Conservation (phyloP, 2,888 invertebrate species). For the Chaetogeoica ovagalla region DNA sequence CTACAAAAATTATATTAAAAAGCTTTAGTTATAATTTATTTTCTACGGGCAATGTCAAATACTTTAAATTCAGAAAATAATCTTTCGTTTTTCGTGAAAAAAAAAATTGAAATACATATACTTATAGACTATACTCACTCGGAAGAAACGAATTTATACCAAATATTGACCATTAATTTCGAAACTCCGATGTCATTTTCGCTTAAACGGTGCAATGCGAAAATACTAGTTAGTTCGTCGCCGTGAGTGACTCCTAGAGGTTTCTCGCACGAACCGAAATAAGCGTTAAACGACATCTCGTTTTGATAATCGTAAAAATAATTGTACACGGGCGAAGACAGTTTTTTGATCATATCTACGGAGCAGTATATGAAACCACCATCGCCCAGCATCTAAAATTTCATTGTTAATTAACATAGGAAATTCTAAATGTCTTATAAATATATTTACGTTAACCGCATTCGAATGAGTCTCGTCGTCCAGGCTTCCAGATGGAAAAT, state of each 20-base stretch:
- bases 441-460: neutral
- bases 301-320: conserved; percentile 27
- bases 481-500: neutral
- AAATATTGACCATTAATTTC: conserved; percentile 30
- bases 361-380: conserved; percentile 10
- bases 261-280: neutral
- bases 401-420: neutral
- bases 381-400: conserved; percentile 37
- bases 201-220: neutral
- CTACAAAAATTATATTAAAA: too few species aligned
- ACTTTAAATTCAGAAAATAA: too few species aligned
- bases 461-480: conserved; percentile 15
- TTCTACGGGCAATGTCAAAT: too few species aligned
- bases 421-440: neutral
- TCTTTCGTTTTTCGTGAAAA: neutral
- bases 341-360: conserved; percentile 25
- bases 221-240: conserved; percentile 49
- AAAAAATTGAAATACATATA: neutral
- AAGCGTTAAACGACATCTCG: neutral
- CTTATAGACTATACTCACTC: conserved; percentile 14
- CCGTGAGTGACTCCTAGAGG: conserved; percentile 39
- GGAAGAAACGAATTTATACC: conserved; percentile 34
- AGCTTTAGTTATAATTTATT: too few species aligned
- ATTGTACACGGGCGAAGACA: conserved; percentile 8
- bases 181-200: conserved; percentile 22